Conservation (phyloP, 2,888 invertebrate species). For the Drymonia ruficornis region DNA sequence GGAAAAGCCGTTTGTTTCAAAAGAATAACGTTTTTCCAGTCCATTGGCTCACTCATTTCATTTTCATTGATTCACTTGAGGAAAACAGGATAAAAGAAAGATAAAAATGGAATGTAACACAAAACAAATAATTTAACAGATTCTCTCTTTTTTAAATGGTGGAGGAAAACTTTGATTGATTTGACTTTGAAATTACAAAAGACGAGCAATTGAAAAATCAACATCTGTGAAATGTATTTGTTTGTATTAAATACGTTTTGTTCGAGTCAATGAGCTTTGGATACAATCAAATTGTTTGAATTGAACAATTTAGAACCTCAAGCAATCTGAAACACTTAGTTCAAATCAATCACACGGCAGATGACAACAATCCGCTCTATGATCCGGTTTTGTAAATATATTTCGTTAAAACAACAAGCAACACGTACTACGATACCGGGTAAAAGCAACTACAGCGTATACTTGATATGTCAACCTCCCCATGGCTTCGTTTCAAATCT, state of each 20-base stretch:
- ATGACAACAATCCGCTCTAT: background rate
- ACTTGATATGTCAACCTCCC: background rate
- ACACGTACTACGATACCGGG: background rate
- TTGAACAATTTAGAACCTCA: too few relatives aligned
- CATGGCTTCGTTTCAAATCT: conserved; percentile 20
- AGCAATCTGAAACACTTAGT: too few relatives aligned
- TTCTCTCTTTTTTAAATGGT: conserved; percentile 15
- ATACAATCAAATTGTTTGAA: too few relatives aligned
- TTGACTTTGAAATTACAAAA: background rate
- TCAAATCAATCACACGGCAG: too few relatives aligned
- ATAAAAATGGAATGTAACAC: conserved; percentile 34
- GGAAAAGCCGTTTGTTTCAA: conserved; percentile 61
- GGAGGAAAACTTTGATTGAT: conserved; percentile 6
- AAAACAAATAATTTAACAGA: conserved; percentile 30
- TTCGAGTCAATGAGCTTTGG: background rate
- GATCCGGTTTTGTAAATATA: background rate
- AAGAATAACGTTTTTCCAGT: conserved; percentile 63
- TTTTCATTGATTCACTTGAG: conserved; percentile 50
- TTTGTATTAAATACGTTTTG: background rate
- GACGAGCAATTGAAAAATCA: background rate
- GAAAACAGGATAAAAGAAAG: conserved; percentile 40
- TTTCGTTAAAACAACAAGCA: background rate
- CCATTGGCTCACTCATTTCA: conserved; percentile 63
- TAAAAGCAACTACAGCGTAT: background rate
- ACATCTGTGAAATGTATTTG: background rate